These are phyloP conservation scores for Drosophila putrida DNA, from an alignment of 2,888 invertebrate genomes.

Conservation along the genomic window DNA sequence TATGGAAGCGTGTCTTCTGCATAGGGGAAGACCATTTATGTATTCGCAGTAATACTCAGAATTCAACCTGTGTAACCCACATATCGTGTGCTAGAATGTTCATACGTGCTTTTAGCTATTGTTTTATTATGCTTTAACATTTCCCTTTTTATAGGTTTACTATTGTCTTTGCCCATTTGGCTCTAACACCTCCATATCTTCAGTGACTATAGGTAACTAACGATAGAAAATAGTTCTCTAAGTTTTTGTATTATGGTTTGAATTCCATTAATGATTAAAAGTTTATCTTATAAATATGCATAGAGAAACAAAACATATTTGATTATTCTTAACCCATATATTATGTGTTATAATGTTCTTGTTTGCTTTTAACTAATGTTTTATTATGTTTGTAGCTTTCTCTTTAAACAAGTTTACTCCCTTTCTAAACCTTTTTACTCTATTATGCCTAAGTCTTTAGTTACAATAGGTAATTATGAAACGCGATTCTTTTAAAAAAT, in stretches of 20 bases:
- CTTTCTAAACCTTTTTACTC: not conserved
- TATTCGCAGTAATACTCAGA: slow-evolving; percentile 5
- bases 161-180: too few relatives aligned
- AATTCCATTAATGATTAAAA: too few relatives aligned
- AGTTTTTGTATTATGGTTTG: too few relatives aligned
- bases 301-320: not conserved
- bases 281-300: not conserved
- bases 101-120: not conserved
- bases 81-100: slow-evolving; percentile 7
- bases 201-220: not conserved
- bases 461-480: not conserved
- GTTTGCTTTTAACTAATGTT: not conserved
- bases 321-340: not conserved
- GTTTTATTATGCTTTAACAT: not conserved
- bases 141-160: slow-evolving; percentile 3
- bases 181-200: too few relatives aligned
- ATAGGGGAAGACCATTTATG: slow-evolving; percentile 27
- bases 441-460: not conserved
- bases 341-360: not conserved
- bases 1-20: slow-evolving; percentile 38
- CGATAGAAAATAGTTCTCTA: not conserved
- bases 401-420: not conserved
- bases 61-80: slow-evolving; percentile 2
- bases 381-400: not conserved
- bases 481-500: not conserved